These are phyloP conservation scores for Daphoenositta chrysoptera DNA, from an alignment of 2,113 vertebrate species.

Conservation along the genomic window DNA sequence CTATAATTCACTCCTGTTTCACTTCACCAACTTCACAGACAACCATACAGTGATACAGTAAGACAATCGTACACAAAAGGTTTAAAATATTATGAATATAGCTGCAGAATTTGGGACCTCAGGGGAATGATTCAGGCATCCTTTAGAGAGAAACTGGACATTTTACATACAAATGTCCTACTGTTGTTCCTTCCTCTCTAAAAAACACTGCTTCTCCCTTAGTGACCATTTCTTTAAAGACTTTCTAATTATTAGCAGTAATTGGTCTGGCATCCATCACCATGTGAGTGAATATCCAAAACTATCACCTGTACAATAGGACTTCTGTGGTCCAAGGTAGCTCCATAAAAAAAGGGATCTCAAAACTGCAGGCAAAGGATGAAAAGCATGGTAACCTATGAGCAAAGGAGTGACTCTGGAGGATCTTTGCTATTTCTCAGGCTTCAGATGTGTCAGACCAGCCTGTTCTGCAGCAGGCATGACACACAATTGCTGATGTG, in stretches of 20 bases:
- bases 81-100: not conserved
- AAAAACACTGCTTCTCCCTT: not conserved
- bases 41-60: not conserved
- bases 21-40: not conserved
- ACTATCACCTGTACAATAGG: not conserved
- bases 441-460: not conserved
- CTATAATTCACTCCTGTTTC: constrained; percentile 1
- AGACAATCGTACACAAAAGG: not conserved
- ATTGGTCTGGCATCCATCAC: not conserved
- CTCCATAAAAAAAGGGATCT: not conserved
- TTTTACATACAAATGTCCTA: constrained; percentile 10
- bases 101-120: not conserved
- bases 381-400: not conserved
- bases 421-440: not conserved
- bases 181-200: not conserved
- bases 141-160: constrained; percentile 19
- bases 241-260: not conserved
- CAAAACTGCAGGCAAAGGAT: not conserved
- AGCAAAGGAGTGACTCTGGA: not conserved
- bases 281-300: not conserved
- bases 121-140: not conserved
- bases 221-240: not conserved
- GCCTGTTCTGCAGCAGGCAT: not conserved
- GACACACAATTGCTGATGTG: fast-evolving
- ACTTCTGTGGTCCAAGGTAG: not conserved